Base-by-base conservation (phyloP, 2,797 vertebrate species). In the Typhlichthys eigenmanni region DNA sequence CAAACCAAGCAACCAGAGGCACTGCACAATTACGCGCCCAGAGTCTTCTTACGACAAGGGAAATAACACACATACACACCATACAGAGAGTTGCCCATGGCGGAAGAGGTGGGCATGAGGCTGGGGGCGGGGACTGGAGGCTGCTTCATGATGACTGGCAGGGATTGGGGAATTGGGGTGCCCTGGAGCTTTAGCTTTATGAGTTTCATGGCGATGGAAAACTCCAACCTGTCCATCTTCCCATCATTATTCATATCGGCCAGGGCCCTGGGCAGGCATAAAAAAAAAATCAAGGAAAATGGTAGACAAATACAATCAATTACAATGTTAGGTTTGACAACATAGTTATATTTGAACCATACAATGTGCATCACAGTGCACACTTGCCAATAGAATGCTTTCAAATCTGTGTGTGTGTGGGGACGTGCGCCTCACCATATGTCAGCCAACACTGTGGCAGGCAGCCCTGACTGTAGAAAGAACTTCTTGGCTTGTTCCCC, bases 201-300 rank as follows among this genome's bases (percentile, higher is more conserved):
- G 68, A 99, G 94, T 83, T 99, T 99, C 97, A 98, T 99, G 46
- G 96, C 97, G 43, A 99, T 97, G 68, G 97, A 98, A 86, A 99
- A 99, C 82, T 98, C 97, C 60, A 95, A 88, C 52, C 95, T 92
- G 87, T 99, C 95, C 97, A 99, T 98, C 88, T 93, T 97, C 24
- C 97, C 97, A 76, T 99, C 96, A 68, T 94, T 97, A 90, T 95
- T 97, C 84, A 98, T 86, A 71, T 99, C 97, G 0, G 97, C 95
- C 11, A 98, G 88, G 2, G 93, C 71, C 97, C 97, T 98, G 75
- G 48, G 17, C 66, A 17, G 51, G 5, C 3, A 48, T 59, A 0
- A 5, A 10, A 46, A 32, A 1, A 4, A 34, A 13, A 58, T 16
- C 19, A 16, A 47, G 3, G 29, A 17, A 47, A 17, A 58, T 17